Evolutionary conservation across 2,888 invertebrate genomes (phyloP).

Genomic region (Sisyra terminalis): DNA sequence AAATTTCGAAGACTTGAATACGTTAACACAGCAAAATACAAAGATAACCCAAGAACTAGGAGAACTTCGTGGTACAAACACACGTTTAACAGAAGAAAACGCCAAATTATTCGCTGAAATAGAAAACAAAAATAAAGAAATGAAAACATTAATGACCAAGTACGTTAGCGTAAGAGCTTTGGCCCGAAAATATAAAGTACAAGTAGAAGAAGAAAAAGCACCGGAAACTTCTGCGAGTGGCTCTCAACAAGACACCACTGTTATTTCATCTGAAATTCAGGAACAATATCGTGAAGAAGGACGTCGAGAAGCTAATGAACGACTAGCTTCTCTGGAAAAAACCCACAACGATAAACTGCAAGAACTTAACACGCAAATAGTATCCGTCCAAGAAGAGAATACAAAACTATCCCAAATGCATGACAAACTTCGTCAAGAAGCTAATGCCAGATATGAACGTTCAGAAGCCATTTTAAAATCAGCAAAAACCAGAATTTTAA

Average conservation of each 20-base stretch:
- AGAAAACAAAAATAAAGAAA: conserved; percentile 10
- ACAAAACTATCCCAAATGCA: conserved; percentile 36
- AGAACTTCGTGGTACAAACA: conserved; percentile 26
- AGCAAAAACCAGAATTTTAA: conserved; percentile 56
- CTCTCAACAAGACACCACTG: conserved; percentile 25
- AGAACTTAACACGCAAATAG: conserved; percentile 29
- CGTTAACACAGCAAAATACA: conserved; percentile 37
- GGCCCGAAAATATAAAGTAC: conserved; percentile 79
- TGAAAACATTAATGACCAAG: conserved; percentile 29
- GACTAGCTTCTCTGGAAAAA: conserved; percentile 26
- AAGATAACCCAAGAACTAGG: conserved; percentile 44
- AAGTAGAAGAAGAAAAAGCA: conserved; percentile 27
- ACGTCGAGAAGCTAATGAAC: conserved; percentile 27
- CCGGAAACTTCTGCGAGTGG: conserved; percentile 35
- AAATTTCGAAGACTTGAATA: conserved; percentile 42
- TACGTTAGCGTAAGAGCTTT: conserved; percentile 68
- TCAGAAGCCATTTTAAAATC: conserved; percentile 44
- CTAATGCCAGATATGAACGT: conserved; percentile 28
- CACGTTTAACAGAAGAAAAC: conserved; percentile 37
- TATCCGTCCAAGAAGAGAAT: conserved; percentile 29
- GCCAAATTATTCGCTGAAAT: conserved; percentile 2
- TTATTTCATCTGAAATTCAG: conserved; percentile 25
- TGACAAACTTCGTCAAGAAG: conserved; percentile 24
- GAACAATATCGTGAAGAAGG: conserved; percentile 30
- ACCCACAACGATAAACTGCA: conserved; percentile 28